Conservation (phyloP, 2,113 vertebrate genomes). For the Anhinga anhinga region DNA sequence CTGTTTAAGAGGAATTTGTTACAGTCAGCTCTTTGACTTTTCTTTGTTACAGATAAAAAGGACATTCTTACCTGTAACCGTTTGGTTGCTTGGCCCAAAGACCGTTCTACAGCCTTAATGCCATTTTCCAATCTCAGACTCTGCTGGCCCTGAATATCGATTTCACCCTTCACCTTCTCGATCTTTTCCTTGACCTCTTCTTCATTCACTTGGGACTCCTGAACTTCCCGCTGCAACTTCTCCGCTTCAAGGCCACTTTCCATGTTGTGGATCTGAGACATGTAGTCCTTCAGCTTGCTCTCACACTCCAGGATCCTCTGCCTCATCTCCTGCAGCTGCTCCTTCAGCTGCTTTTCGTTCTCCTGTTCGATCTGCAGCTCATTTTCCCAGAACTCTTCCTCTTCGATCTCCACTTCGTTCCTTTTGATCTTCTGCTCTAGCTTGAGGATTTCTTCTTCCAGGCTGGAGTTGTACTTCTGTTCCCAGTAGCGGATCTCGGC, state of each 20-base stretch:
- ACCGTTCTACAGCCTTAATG: slow-evolving; percentile 90
- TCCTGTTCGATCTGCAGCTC: slow-evolving; percentile 96
- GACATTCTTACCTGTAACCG: slow-evolving; percentile 83
- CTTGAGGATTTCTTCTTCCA: slow-evolving; percentile 87
- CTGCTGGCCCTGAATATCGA: slow-evolving; percentile 91
- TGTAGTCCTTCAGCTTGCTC: slow-evolving; percentile 83
- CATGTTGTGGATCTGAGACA: slow-evolving; percentile 84
- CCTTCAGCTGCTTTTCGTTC: slow-evolving; percentile 93
- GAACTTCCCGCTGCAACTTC: slow-evolving; percentile 85
- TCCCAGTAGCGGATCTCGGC: slow-evolving; percentile 85
- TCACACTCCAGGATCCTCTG: slow-evolving; percentile 86
- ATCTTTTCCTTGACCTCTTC: slow-evolving; percentile 89
- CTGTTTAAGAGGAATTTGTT: neutral
- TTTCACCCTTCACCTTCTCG: slow-evolving; percentile 85
- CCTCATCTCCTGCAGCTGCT: slow-evolving; percentile 88
- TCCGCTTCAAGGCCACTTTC: slow-evolving; percentile 89
- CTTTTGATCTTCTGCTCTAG: slow-evolving; percentile 91
- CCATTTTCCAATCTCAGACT: slow-evolving; percentile 91
- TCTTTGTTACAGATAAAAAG: neutral
- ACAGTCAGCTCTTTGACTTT: neutral
- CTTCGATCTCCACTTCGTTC: slow-evolving; percentile 93
- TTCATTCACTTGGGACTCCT: slow-evolving; percentile 85
- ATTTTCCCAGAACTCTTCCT: slow-evolving; percentile 97
- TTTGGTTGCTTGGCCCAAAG: slow-evolving; percentile 88
- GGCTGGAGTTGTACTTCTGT: slow-evolving; percentile 72